phyloP scores from a whole-genome alignment of 2,113 vertebrate species.

The Sminthopsis crassicaudata region DNA sequence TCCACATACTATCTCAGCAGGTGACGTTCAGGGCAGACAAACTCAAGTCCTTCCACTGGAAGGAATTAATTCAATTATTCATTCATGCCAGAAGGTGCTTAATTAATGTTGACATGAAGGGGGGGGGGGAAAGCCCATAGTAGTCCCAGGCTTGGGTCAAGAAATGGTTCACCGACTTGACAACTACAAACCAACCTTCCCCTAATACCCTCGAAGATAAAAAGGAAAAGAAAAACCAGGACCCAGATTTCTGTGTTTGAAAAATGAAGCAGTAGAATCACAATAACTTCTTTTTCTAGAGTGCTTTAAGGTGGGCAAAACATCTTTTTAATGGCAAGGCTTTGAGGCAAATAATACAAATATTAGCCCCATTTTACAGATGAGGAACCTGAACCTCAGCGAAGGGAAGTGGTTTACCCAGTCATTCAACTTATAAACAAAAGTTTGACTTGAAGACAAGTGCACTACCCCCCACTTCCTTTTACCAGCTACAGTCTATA shows the following conservation, averaged over 20 bases:
- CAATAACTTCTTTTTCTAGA: neutral
- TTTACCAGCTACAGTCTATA: neutral
- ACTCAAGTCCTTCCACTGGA: constrained; percentile 35
- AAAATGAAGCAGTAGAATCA: neutral
- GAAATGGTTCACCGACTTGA: constrained; percentile 24
- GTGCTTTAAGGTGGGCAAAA: neutral
- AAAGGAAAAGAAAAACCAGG: neutral
- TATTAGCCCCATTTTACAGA: neutral
- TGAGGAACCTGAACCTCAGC: neutral
- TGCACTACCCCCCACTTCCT: neutral
- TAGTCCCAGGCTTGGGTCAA: constrained; percentile 10
- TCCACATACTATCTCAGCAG: constrained; percentile 64
- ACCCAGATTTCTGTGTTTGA: neutral
- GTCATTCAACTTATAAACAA: neutral
- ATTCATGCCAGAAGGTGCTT: constrained; percentile 52
- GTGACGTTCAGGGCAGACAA: constrained; percentile 48
- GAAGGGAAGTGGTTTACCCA: neutral
- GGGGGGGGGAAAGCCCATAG: constrained; percentile 55
- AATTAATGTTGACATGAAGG: constrained; percentile 65
- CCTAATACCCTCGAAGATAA: neutral
- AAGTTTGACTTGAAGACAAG: neutral
- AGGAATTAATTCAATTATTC: constrained; percentile 72
- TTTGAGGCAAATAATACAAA: neutral
- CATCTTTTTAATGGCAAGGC: neutral
- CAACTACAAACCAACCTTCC: constrained; percentile 9